phyloP scores from a whole-genome alignment of 2,888 invertebrate genomes.

The Bursaphelenchus okinawaensis region DNA sequence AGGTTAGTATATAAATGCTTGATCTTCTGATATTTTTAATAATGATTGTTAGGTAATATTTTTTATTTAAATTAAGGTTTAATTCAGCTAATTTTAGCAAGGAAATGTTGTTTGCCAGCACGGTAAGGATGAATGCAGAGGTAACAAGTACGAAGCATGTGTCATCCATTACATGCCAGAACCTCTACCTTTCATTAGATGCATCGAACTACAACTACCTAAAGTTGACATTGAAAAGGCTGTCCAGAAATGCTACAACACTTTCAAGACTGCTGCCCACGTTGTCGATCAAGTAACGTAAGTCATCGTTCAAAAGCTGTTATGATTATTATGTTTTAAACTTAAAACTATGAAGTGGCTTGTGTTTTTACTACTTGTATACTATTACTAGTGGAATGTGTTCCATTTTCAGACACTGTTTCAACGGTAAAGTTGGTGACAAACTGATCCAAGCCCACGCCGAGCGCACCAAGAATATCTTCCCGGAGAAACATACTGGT shows the following conservation, averaged over 20 bases:
- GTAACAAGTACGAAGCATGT: constrained; percentile 47
- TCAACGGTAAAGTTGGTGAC: constrained; percentile 30
- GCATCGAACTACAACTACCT: constrained; percentile 34
- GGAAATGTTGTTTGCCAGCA: constrained; percentile 44
- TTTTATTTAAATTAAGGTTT: too few species aligned
- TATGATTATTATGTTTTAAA: too few species aligned
- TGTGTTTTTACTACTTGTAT: not conserved
- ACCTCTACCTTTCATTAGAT: constrained; percentile 38
- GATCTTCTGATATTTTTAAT: too few species aligned
- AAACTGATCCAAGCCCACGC: constrained; percentile 43
- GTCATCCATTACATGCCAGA: constrained; percentile 32
- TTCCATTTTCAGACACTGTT: constrained; percentile 20
- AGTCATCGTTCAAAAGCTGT: too few species aligned
- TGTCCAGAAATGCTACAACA: constrained; percentile 36
- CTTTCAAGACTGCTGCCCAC: not conserved
- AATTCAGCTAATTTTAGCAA: too few species aligned
- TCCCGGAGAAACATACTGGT: constrained; percentile 35
- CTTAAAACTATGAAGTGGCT: not conserved
- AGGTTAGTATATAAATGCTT: not conserved
- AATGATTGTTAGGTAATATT: too few species aligned
- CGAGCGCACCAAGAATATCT: constrained; percentile 34
- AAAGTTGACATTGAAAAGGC: constrained; percentile 35
- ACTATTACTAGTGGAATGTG: too few species aligned
- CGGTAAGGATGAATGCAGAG: constrained; percentile 45
- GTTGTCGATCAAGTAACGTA: not conserved